Base-by-base conservation (phyloP, 2,888 invertebrate genomes). In the Pterostichus madidus region DNA sequence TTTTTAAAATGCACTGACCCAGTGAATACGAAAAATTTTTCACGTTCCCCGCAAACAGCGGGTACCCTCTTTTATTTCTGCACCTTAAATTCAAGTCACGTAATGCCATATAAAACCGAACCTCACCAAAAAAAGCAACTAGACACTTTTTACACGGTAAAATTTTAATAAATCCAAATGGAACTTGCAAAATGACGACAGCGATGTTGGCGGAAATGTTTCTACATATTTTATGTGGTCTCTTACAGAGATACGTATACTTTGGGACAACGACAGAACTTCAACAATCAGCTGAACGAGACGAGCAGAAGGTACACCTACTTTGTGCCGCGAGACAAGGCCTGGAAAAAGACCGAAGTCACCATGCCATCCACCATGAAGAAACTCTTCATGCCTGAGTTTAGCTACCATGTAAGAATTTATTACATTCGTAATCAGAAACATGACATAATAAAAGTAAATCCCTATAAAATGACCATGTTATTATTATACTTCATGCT, bases 301-400 rank as follows among this genome's bases (percentile, higher is more conserved):
- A 93, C 94, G 85, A 93, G 93, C 84, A 94, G 94, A 86, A 94
- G 95, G 80, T 98, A 95, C 90, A 98, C 98, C 0, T 97, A 96
- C 90, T 98, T 98, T 88, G 97, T 97, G 8, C 98, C 98, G 0
- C 93, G 96, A 46, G 95, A 99, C 88, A 94, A 94, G 87, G 98
- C 97, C 78, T 98, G 98, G 98, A 92, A 93, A 75, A 93, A 94
- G 86, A 94, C 95, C 85, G 93, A 94, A 89, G 91, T 93, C 80
- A 92, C 93, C 85, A 94, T 94, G 87, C 97, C 97, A 5, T 96
- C 97, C 4, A 94, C 95, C 11, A 94, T 95, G 89, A 96, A 96
- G 90, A 96, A 96, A 87, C 91, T 98, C 61, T 96, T 96, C 88
- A 95, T 95, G 93, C 93, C 93, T 84, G 95, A 95, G 85, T 96